These are phyloP conservation scores for Rhopalosiphum nymphaeae DNA, from an alignment of 2,888 invertebrate genomes.

Conservation along the genomic window DNA sequence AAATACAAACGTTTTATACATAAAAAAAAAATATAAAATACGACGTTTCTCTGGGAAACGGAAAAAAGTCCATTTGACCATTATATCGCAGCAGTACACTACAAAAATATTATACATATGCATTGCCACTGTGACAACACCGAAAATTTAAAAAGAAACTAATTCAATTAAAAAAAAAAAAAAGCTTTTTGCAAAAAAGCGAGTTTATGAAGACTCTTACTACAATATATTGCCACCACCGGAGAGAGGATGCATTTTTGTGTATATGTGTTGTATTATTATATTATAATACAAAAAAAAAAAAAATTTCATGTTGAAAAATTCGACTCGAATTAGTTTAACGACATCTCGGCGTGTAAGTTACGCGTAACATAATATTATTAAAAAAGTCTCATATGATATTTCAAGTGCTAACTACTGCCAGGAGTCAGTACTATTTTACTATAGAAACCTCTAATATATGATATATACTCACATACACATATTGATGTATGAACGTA, in stretches of 20 bases:
- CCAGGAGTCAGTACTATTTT: too few species aligned
- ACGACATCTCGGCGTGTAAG: too few species aligned
- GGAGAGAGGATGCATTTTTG: background rate
- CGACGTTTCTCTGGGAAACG: background rate
- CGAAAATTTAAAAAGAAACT: background rate
- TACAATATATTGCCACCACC: background rate
- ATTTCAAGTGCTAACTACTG: background rate
- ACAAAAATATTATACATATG: background rate
- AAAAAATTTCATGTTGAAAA: too few species aligned
- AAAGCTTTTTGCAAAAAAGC: background rate
- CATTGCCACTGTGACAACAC: background rate
- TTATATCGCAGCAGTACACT: background rate
- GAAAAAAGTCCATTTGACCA: background rate
- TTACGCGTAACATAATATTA: too few species aligned
- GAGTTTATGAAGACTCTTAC: background rate
- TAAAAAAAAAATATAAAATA: background rate
- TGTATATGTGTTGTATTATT: background rate
- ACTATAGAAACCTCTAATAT: too few species aligned
- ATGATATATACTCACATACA: too few species aligned
- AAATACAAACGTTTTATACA: slow-evolving; percentile 6
- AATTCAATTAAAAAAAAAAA: slow-evolving; percentile 29
- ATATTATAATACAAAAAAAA: background rate
- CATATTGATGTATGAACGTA: too few species aligned
- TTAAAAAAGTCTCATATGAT: background rate
- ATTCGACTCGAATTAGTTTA: too few species aligned